Evolutionary conservation across 2,888 invertebrate species (phyloP).

Genomic region (Rhopalosiphum nymphaeae): DNA sequence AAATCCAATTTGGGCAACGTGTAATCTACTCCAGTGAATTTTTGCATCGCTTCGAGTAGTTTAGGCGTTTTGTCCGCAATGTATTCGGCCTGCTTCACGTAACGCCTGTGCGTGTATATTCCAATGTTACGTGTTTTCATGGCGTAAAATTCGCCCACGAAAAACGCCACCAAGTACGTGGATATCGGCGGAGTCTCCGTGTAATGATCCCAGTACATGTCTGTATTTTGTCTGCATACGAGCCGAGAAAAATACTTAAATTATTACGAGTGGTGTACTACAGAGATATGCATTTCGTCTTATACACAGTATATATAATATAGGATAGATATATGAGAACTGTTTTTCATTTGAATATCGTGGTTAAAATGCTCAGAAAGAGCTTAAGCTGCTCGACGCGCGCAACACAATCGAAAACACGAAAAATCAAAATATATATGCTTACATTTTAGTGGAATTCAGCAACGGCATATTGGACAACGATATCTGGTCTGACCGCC

Average conservation of each 20-base stretch:
- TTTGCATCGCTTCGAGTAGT: conserved; percentile 74
- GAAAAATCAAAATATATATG: too few species aligned
- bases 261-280: neutral
- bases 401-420: neutral
- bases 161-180: conserved; percentile 84
- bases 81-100: conserved; percentile 71
- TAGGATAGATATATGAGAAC: neutral
- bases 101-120: conserved; percentile 66
- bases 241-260: neutral
- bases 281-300: neutral
- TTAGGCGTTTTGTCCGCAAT: conserved; percentile 75
- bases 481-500: conserved; percentile 75
- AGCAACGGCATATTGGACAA: conserved; percentile 84
- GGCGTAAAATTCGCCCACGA: conserved; percentile 81
- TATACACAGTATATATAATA: too few species aligned
- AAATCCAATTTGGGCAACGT: conserved; percentile 87
- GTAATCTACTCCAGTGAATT: conserved; percentile 76
- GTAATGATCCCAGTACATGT: conserved; percentile 65
- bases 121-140: conserved; percentile 69
- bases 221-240: neutral
- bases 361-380: neutral
- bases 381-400: neutral
- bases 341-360: neutral
- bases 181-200: conserved; percentile 67
- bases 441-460: conserved; percentile 69